Percentiles rank a stretch among this genome's conserved stretches.
phyloP scores from a whole-genome alignment of 2,113 vertebrate genomes.

The Fregetta grallaria region DNA sequence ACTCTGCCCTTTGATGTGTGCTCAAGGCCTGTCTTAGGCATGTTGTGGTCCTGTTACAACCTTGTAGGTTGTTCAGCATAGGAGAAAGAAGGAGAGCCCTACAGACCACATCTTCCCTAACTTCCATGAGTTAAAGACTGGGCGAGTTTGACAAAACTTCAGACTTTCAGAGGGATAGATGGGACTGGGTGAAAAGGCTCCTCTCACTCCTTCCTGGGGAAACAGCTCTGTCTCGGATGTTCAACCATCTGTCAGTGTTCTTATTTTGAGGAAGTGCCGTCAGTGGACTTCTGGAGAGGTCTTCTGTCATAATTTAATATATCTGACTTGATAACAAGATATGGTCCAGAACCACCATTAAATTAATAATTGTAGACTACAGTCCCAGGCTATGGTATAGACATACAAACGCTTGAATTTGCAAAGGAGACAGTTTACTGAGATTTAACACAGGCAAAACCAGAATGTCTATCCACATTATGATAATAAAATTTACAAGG shows the following conservation, averaged over 20 bases:
- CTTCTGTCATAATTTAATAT: conserved; percentile 9
- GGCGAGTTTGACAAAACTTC: neutral
- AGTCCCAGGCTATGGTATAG: neutral
- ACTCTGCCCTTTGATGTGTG: neutral
- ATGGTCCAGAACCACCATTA: neutral
- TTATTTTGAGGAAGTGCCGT: neutral
- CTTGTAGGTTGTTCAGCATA: neutral
- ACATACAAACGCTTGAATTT: neutral
- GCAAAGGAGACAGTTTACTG: neutral
- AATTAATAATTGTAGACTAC: neutral
- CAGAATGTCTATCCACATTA: neutral
- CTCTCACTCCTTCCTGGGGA: neutral
- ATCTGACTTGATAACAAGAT: conserved; percentile 2
- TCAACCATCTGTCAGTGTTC: neutral
- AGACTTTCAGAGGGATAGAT: neutral
- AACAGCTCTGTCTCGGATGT: neutral
- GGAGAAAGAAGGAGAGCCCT: neutral
- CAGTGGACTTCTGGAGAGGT: neutral
- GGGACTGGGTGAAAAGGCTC: neutral
- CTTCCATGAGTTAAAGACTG: neutral
- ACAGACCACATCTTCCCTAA: neutral
- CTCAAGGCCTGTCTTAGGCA: neutral
- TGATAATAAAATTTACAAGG: neutral
- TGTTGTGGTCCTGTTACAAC: neutral
- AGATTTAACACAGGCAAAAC: neutral